Evolutionary conservation across 2,113 vertebrate genomes (phyloP).

Genomic region (Maccullochella peelii): DNA sequence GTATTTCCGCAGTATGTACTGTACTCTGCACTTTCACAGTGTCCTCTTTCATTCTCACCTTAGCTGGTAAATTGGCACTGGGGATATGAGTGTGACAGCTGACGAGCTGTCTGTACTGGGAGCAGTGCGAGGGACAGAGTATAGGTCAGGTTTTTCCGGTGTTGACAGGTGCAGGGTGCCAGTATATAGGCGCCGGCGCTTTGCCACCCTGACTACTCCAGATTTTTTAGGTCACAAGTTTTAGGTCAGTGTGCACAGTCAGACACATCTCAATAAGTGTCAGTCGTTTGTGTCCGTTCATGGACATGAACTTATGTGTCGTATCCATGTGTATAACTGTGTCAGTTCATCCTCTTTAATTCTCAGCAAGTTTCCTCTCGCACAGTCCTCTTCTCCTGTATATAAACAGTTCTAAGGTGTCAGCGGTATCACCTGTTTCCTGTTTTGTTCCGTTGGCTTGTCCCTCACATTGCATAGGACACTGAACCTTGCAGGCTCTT

Average conservation of each 20-base stretch:
- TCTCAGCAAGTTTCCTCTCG: slow-evolving; percentile 33
- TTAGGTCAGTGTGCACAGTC: slow-evolving; percentile 33
- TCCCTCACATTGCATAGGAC: not conserved
- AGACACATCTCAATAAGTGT: slow-evolving; percentile 33
- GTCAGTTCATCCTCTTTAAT: slow-evolving; percentile 19
- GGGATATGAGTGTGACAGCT: slow-evolving; percentile 60
- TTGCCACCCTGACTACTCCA: slow-evolving; percentile 50
- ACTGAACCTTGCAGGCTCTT: not conserved
- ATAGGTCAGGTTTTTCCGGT: slow-evolving; percentile 70
- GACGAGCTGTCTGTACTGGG: slow-evolving; percentile 41
- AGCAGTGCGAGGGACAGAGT: slow-evolving; percentile 37
- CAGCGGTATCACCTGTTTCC: slow-evolving; percentile 54
- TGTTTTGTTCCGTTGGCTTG: slow-evolving; percentile 28
- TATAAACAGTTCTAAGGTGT: slow-evolving; percentile 39
- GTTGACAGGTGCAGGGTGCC: slow-evolving; percentile 54
- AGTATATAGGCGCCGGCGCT: slow-evolving; percentile 48
- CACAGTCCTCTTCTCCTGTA: slow-evolving; percentile 26
- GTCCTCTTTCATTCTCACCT: slow-evolving; percentile 58
- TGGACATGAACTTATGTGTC: not conserved
- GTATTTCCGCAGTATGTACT: not conserved
- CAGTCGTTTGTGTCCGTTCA: not conserved
- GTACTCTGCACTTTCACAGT: not conserved
- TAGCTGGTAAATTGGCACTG: slow-evolving; percentile 26
- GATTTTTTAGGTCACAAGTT: too few species aligned
- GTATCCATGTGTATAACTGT: not conserved